Evolutionary conservation across 2,888 invertebrate genomes (phyloP).

Genomic region (Agonopterix arenella): DNA sequence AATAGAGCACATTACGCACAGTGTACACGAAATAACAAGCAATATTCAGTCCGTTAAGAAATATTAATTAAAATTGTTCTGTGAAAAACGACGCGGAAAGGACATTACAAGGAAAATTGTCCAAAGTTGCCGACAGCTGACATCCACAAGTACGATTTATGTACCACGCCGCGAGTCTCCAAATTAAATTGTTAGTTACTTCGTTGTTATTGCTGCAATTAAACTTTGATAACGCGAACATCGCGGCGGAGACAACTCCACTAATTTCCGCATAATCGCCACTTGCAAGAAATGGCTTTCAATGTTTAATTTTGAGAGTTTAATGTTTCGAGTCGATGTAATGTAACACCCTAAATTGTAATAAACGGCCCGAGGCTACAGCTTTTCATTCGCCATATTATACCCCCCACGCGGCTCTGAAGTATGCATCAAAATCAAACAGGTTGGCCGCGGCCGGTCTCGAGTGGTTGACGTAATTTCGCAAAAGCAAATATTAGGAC

Average conservation of each 20-base stretch:
- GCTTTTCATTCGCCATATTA: constrained; percentile 8
- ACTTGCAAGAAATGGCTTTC: constrained; percentile 7
- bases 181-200: constrained; percentile 69
- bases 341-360: constrained; percentile 1
- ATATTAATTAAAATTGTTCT: constrained; percentile 70
- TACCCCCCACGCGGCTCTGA: constrained; percentile 30
- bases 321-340: constrained; percentile 7
- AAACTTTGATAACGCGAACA: constrained; percentile 56
- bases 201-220: constrained; percentile 67
- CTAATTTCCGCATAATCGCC: constrained; percentile 8
- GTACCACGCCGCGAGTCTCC: constrained; percentile 50
- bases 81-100: constrained; percentile 62
- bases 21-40: constrained; percentile 26
- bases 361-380: constrained; percentile 3
- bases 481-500: constrained; percentile 64
- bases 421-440: constrained; percentile 74
- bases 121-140: constrained; percentile 70
- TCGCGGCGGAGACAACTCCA: constrained; percentile 27
- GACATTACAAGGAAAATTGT: constrained; percentile 70
- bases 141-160: constrained; percentile 72
- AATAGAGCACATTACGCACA: constrained; percentile 15
- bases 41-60: constrained; percentile 45
- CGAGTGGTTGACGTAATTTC: constrained; percentile 61
- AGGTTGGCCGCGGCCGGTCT: constrained; percentile 49
- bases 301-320: constrained; percentile 3